A percentile compares a stretch with the other conserved stretches of the same genome.
Conservation (phyloP, 2,888 invertebrate species). For the Marronus borbonicus region DNA sequence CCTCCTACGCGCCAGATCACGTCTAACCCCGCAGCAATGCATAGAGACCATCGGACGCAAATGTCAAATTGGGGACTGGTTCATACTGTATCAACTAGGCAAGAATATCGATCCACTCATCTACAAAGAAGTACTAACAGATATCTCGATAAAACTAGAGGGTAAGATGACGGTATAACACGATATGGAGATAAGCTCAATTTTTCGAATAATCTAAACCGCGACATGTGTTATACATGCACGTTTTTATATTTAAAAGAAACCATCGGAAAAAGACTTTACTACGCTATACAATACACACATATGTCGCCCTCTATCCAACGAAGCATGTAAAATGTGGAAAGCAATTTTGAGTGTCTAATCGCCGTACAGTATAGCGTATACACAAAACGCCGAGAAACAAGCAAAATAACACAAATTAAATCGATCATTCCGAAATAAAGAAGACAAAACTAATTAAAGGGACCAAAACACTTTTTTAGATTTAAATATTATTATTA, state of each 20-base stretch:
- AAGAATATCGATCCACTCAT: slow-evolving; percentile 95
- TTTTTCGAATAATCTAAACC: slow-evolving; percentile 40
- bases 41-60: slow-evolving; percentile 85
- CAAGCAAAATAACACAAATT: not conserved
- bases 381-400: slow-evolving; percentile 3
- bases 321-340: slow-evolving; percentile 37
- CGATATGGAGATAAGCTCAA: slow-evolving; percentile 52
- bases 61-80: slow-evolving; percentile 94
- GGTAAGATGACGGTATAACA: slow-evolving; percentile 69
- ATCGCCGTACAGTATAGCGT: slow-evolving; percentile 17
- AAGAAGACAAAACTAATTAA: slow-evolving; percentile 14
- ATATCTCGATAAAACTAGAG: slow-evolving; percentile 81
- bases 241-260: not conserved
- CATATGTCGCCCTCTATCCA: slow-evolving; percentile 29
- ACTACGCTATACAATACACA: slow-evolving; percentile 6
- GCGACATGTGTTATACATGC: not conserved
- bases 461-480: slow-evolving; percentile 26
- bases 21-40: slow-evolving; percentile 83
- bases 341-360: slow-evolving; percentile 51
- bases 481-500: slow-evolving; percentile 31
- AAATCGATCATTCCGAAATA: slow-evolving; percentile 29
- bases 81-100: slow-evolving; percentile 91
- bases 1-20: slow-evolving; percentile 87
- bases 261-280: slow-evolving; percentile 5
- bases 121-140: slow-evolving; percentile 88